phyloP scores from a whole-genome alignment of 2,113 vertebrate species.

The Litocranius walleri region DNA sequence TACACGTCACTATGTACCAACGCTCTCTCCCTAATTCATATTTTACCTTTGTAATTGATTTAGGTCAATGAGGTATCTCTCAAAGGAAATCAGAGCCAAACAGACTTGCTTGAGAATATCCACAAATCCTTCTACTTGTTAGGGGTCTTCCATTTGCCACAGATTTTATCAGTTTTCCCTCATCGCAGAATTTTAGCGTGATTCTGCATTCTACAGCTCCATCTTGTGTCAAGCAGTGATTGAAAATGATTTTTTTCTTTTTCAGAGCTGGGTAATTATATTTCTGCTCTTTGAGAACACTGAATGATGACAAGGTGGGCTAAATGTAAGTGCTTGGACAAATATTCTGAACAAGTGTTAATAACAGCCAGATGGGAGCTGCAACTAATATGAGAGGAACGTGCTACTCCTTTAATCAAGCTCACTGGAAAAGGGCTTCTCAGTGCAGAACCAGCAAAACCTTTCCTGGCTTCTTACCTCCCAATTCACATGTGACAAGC shows the following conservation, averaged over 20 bases:
- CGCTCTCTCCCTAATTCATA: neutral
- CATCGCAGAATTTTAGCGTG: neutral
- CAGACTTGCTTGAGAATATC: neutral
- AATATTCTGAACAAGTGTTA: slow-evolving; percentile 59
- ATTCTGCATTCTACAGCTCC: slow-evolving; percentile 72
- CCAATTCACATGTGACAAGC: slow-evolving; percentile 15
- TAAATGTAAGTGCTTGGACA: slow-evolving; percentile 25
- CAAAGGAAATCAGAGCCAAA: neutral
- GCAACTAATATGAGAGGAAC: rapidly evolving
- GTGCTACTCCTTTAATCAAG: neutral
- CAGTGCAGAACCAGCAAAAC: neutral
- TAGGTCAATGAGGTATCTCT: neutral
- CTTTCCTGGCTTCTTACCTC: slow-evolving; percentile 23
- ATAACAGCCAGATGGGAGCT: slow-evolving; percentile 42
- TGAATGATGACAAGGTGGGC: slow-evolving; percentile 40
- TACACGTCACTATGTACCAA: neutral
- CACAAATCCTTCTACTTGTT: neutral
- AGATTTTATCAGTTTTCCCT: neutral
- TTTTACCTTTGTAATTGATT: neutral
- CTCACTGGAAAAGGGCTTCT: neutral
- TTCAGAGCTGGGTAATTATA: slow-evolving; percentile 18
- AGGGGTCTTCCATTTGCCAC: neutral
- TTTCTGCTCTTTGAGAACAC: slow-evolving; percentile 37
- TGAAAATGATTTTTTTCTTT: slow-evolving; percentile 19
- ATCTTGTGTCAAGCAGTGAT: slow-evolving; percentile 63